Evolutionary conservation across 2,888 invertebrate genomes (phyloP), one percentile per base, ranked within the genome.

Genomic region (Cyaniris semiargus): DNA sequence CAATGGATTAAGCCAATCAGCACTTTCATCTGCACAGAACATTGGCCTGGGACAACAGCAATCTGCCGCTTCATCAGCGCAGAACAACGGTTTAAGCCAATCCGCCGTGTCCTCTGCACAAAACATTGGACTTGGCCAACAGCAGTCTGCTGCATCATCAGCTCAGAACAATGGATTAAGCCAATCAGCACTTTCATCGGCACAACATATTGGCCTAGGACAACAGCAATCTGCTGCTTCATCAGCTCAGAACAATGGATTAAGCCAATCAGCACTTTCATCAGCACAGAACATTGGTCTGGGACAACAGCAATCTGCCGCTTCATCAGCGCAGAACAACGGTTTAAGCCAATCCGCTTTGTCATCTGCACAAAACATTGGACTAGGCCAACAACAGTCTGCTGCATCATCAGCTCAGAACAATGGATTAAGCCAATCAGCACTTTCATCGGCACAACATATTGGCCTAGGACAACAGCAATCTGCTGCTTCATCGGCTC

Each of bases 61-160:
- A 60, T 83, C 85, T 0, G 86, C 86, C 0, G 79, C 84, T 0
- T 83, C 87, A 0, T 84, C 87, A 1, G 85, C 84, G 6, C 86
- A 87, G 76, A 86, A 85, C 76, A 76, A 82, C 13, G 81, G 84
- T 4, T 66, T 79, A 18, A 76, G 78, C 38, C 79, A 78, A 74
- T 78, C 80, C 1, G 80, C 79, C 18, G 0, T 70, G 0, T 77
- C 81, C 6, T 79, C 86, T 74, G 79, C 85, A 34, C 82, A 83
- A 79, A 90, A 88, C 84, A 85, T 82, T 70, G 84, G 89, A 15
- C 10, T 38, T 0, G 85, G 87, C 81, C 86, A 71, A 13, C 38
- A 80, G 76, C 88, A 88, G 60, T 84, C 87, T 3, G 86, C 90
- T 5, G 77, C 85, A 4, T 87, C 87, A 77, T 83, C 89, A 3